These are phyloP conservation scores for Spizella passerina DNA, from an alignment of 2,797 vertebrate species.

Conservation along the genomic window DNA sequence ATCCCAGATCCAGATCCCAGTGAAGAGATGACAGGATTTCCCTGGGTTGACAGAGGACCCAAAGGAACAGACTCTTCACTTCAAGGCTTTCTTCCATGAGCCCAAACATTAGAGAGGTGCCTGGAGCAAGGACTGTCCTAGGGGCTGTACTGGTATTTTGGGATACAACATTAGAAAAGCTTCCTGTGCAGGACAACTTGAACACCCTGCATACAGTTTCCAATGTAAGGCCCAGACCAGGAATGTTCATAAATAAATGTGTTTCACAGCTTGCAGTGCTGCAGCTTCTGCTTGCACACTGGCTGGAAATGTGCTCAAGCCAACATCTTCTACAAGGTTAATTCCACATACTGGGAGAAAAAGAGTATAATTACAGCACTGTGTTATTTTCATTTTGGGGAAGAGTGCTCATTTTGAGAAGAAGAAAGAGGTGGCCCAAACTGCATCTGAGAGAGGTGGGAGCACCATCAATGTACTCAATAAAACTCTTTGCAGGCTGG, in stretches of 20 bases:
- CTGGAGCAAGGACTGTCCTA: background rate
- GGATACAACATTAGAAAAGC: background rate
- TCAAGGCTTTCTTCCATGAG: background rate
- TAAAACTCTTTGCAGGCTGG: background rate
- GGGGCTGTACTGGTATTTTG: background rate
- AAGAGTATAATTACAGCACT: background rate
- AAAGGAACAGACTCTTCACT: accelerated
- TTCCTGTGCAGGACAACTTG: background rate
- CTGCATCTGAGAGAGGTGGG: background rate
- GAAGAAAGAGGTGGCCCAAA: background rate
- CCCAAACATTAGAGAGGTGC: accelerated
- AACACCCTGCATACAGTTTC: background rate
- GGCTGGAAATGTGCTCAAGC: background rate
- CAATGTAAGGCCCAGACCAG: background rate
- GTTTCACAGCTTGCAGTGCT: background rate
- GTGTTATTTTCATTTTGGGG: background rate
- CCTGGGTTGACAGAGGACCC: background rate
- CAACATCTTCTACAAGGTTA: background rate
- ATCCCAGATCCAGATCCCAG: background rate
- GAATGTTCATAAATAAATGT: background rate
- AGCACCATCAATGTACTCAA: background rate
- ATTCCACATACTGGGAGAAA: background rate
- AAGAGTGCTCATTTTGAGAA: background rate
- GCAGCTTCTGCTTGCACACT: background rate
- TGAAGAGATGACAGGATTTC: background rate